Conservation (phyloP, 2,797 vertebrate species). For the Numenius phaeopus region DNA sequence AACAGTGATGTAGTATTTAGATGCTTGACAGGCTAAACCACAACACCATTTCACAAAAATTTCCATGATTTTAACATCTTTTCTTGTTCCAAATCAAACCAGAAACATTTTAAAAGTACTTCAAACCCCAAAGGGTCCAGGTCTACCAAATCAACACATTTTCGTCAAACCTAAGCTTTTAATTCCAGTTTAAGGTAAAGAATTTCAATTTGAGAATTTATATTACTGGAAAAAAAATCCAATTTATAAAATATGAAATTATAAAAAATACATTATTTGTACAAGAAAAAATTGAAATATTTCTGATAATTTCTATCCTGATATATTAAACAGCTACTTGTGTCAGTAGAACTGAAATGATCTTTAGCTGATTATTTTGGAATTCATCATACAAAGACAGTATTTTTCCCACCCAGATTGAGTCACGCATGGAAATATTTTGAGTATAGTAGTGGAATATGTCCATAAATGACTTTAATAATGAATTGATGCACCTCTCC, state of each 20-base stretch:
- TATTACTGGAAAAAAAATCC: background rate
- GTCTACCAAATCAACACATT: background rate
- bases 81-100: background rate
- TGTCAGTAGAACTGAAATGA: background rate
- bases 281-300: background rate
- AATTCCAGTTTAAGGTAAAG: background rate
- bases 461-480: background rate
- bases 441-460: background rate
- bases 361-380: background rate
- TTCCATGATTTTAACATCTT: background rate
- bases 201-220: background rate
- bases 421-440: background rate
- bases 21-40: background rate
- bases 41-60: background rate
- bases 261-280: background rate
- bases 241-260: background rate
- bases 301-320: background rate
- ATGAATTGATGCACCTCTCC: background rate
- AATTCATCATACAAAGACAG: background rate
- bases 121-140: accelerated
- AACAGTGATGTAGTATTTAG: background rate
- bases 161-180: background rate
- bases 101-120: background rate
- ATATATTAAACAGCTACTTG: background rate
- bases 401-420: background rate